A percentile compares a stretch with the other conserved stretches of the same genome.
These are phyloP conservation scores for Helarctos malayanus DNA, from an alignment of 2,797 vertebrate species.

Conservation along the genomic window DNA sequence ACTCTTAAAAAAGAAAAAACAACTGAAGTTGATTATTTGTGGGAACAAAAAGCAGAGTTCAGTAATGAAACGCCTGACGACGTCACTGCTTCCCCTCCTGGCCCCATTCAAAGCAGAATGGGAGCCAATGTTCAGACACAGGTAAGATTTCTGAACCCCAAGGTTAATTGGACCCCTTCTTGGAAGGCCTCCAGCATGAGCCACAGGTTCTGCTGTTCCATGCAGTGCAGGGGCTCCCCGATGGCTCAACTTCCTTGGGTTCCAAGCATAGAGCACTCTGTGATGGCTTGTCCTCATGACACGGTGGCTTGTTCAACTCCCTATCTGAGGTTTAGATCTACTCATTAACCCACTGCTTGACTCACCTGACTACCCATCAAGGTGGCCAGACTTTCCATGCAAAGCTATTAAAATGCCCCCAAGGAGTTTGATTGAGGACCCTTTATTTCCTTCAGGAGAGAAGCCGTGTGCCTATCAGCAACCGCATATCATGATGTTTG, in stretches of 20 bases:
- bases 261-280: not conserved
- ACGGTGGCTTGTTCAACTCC: not conserved
- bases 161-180: not conserved
- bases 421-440: not conserved
- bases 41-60: not conserved
- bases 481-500: constrained; percentile 26
- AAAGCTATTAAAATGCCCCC: not conserved
- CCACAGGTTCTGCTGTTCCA: accelerated
- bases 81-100: not conserved
- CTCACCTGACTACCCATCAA: not conserved
- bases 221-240: not conserved
- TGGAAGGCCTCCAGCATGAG: not conserved
- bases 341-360: not conserved
- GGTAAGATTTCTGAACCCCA: not conserved
- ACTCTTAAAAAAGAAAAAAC: not conserved
- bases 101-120: not conserved
- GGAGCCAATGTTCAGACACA: not conserved
- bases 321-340: not conserved
- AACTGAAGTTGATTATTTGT: not conserved
- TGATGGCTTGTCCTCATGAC: not conserved
- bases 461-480: not conserved
- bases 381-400: not conserved
- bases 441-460: not conserved
- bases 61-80: not conserved
- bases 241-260: not conserved